These are phyloP conservation scores for Aphidius ervi DNA, from an alignment of 1,140 invertebrate genomes.

Conservation along the genomic window DNA sequence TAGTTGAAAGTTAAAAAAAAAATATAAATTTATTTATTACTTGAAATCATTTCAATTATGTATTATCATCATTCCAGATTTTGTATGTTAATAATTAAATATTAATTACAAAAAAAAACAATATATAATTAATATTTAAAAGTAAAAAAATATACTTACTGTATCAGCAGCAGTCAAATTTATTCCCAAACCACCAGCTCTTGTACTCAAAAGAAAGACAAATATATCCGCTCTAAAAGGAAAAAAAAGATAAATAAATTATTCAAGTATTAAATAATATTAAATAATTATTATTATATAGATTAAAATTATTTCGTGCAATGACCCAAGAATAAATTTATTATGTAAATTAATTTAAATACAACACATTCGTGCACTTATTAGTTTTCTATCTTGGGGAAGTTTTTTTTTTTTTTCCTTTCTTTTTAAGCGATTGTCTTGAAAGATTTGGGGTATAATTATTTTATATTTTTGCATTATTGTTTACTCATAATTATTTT, in stretches of 20 bases:
- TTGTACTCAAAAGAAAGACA: slow-evolving; percentile 92
- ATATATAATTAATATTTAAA: background rate
- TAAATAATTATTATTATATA: background rate
- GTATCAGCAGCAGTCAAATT: slow-evolving; percentile 98
- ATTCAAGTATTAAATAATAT: too few relatives aligned
- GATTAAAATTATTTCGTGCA: slow-evolving; percentile 12
- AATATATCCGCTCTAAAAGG: slow-evolving; percentile 80
- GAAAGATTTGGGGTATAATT: background rate
- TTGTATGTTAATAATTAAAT: background rate
- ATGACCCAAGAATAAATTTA: slow-evolving; percentile 25
- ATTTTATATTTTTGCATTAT: too few relatives aligned
- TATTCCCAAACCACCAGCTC: slow-evolving; percentile 96
- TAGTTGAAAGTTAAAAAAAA: slow-evolving; percentile 1
- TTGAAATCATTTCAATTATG: background rate
- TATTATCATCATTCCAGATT: too few relatives aligned
- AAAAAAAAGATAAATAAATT: slow-evolving; percentile 18
- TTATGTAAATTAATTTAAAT: slow-evolving; percentile 41
- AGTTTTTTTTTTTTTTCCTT: slow-evolving; percentile 2
- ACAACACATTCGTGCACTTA: slow-evolving; percentile 26
- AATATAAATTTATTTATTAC: background rate
- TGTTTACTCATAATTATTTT: too few relatives aligned
- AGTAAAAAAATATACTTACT: slow-evolving; percentile 54
- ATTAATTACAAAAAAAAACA: background rate
- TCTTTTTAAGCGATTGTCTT: slow-evolving; percentile 5
- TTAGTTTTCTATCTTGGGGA: slow-evolving; percentile 28